Percentiles rank a stretch among this genome's conserved stretches.
phyloP scores from a whole-genome alignment of 2,797 vertebrate genomes.

The Rhabdophis nuchalis region DNA sequence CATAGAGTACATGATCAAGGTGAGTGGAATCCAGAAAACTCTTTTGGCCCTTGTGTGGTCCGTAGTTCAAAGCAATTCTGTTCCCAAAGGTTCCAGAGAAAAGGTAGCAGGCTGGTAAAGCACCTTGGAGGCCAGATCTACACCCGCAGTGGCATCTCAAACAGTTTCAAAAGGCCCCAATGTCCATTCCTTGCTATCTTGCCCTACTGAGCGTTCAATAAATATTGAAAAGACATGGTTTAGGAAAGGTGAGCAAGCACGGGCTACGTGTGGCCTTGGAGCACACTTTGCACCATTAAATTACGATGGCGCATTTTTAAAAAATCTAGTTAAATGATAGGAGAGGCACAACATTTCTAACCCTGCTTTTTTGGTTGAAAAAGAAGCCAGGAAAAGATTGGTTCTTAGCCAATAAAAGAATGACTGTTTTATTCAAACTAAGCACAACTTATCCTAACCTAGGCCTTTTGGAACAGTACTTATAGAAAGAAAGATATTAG shows the following conservation, averaged over 20 bases:
- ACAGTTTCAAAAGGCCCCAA: background rate
- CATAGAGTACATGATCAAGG: constrained; percentile 99
- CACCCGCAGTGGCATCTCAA: background rate
- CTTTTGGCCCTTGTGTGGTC: too few relatives aligned
- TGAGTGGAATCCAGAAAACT: constrained; percentile 45
- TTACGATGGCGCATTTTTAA: background rate
- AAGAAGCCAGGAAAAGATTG: background rate
- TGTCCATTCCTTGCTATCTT: background rate
- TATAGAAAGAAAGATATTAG: background rate
- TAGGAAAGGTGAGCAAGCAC: background rate
- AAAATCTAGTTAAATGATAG: background rate
- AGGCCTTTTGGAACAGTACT: background rate
- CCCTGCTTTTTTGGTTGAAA: background rate
- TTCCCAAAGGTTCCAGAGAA: background rate
- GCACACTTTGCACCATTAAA: background rate
- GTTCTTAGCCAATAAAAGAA: background rate
- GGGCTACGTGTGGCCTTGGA: background rate
- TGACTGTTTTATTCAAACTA: too few relatives aligned
- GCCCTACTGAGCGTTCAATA: background rate
- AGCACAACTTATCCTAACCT: background rate
- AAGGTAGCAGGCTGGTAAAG: background rate
- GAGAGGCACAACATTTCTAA: background rate
- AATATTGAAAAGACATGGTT: background rate
- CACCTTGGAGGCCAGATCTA: background rate
- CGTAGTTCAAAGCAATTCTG: background rate